phyloP scores from a whole-genome alignment of 2,888 invertebrate species.

The Melangyna quadrimaculata region DNA sequence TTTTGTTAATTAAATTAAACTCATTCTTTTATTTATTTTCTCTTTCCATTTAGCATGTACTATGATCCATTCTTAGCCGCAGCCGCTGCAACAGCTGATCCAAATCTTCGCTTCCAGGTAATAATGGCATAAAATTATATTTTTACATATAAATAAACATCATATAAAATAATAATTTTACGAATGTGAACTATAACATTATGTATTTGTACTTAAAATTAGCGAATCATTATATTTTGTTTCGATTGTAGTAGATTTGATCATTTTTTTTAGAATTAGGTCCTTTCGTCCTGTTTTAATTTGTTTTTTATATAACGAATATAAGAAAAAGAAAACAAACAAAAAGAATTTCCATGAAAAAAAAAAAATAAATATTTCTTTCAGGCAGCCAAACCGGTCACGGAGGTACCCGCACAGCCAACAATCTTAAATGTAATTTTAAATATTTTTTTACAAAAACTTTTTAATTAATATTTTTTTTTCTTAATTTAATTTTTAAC shows the following conservation, averaged over 20 bases:
- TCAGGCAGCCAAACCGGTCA: constrained; percentile 87
- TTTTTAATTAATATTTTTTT: constrained; percentile 56
- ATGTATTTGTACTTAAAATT: constrained; percentile 8
- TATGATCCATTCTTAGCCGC: constrained; percentile 98
- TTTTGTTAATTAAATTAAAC: constrained; percentile 29
- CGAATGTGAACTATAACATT: neutral
- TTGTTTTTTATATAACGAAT: constrained; percentile 54
- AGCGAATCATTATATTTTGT: constrained; percentile 55
- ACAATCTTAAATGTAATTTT: constrained; percentile 81
- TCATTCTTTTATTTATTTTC: constrained; percentile 44
- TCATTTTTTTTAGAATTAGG: constrained; percentile 33
- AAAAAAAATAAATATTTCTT: constrained; percentile 81
- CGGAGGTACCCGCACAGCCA: constrained; percentile 84
- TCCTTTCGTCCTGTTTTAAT: constrained; percentile 47
- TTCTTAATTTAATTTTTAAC: constrained; percentile 56
- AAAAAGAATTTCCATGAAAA: constrained; percentile 56
- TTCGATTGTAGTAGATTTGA: constrained; percentile 42
- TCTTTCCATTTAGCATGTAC: constrained; percentile 86
- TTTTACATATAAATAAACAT: neutral
- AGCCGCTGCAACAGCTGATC: constrained; percentile 90
- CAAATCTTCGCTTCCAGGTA: constrained; percentile 95
- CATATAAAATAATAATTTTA: neutral
- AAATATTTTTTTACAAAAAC: constrained; percentile 74
- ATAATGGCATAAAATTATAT: constrained; percentile 74
- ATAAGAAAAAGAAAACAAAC: constrained; percentile 32